Evolutionary conservation across 2,113 vertebrate species (phyloP).

Genomic region (Phaethon lepturus): DNA sequence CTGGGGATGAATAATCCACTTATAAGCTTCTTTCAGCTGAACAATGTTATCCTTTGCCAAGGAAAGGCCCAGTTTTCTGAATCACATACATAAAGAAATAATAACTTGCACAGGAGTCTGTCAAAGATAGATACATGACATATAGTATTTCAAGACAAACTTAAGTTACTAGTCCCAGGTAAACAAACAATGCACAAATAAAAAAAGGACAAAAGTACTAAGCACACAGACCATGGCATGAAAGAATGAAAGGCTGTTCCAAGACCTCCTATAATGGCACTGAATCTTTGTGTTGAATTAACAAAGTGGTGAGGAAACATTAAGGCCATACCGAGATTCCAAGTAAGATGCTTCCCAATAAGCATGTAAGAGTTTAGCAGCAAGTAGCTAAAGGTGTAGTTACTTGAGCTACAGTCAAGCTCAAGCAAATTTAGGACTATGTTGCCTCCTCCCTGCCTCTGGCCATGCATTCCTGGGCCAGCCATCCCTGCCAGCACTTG

Average conservation of each 20-base stretch:
- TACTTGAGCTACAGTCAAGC: not conserved
- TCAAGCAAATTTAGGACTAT: not conserved
- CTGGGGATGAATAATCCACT: conserved; percentile 91
- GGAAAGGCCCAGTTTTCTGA: conserved; percentile 85
- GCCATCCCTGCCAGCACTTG: not conserved
- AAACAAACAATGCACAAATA: not conserved
- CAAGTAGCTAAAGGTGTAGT: not conserved
- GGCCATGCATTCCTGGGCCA: not conserved
- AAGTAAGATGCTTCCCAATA: not conserved
- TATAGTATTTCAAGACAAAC: not conserved
- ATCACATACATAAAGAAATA: conserved; percentile 54
- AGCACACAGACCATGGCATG: not conserved
- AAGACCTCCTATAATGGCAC: not conserved
- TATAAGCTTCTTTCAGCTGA: conserved; percentile 95
- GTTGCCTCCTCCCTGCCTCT: not conserved
- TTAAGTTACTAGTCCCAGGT: not conserved
- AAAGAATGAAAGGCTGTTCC: not conserved
- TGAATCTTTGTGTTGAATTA: not conserved
- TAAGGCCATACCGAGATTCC: not conserved
- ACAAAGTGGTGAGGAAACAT: not conserved
- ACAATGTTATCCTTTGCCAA: conserved; percentile 87
- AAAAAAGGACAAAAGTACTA: not conserved
- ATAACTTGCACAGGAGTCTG: conserved; percentile 5
- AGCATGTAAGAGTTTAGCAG: not conserved
- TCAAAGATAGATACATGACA: not conserved